Percentiles rank a stretch among this genome's conserved stretches.
Conservation (phyloP, 37 sponge, comb jelly and placozoan species). For the Tethya wilhelma region DNA sequence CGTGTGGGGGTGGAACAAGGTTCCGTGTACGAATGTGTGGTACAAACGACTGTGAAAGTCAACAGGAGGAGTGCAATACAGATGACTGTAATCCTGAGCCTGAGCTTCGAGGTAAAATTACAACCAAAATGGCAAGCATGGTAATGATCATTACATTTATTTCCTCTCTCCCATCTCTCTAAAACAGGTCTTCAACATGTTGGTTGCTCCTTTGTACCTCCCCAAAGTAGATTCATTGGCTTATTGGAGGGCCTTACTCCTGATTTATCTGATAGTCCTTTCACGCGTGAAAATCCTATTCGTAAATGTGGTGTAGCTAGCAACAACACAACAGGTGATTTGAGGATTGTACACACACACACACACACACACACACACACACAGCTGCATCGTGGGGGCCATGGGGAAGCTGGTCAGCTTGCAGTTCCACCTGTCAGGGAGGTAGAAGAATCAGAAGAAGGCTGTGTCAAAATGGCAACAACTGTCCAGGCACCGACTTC, state of each 20-base stretch:
- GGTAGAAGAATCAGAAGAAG: conserved; percentile 15
- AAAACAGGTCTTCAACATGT: neutral
- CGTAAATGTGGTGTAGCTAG: conserved; percentile 47
- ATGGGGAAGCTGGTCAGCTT: conserved; percentile 35
- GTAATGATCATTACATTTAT: neutral
- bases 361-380: no score
- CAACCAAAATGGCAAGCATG: neutral
- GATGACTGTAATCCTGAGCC: conserved; percentile 60
- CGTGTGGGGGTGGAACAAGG: conserved; percentile 54
- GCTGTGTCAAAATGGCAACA: conserved; percentile 4
- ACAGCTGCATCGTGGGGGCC: conserved; percentile 31
- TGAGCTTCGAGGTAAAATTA: conserved; percentile 32
- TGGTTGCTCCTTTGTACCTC: neutral
- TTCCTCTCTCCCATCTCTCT: neutral
- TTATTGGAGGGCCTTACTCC: conserved; percentile 33
- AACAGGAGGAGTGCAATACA: conserved; percentile 48
- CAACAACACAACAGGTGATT: no score
- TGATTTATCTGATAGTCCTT: conserved; percentile 48
- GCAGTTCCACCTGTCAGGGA: conserved; percentile 36
- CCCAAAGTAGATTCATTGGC: neutral
- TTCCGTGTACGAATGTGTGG: conserved; percentile 44
- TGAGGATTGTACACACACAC: no score
- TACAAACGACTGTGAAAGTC: conserved; percentile 8
- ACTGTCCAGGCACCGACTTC: conserved; percentile 4
- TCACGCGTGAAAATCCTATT: conserved; percentile 23